A percentile compares a stretch with the other conserved stretches of the same genome.
These are phyloP conservation scores for Podarcis siculus DNA, from an alignment of 2,797 vertebrate species.

Conservation along the genomic window DNA sequence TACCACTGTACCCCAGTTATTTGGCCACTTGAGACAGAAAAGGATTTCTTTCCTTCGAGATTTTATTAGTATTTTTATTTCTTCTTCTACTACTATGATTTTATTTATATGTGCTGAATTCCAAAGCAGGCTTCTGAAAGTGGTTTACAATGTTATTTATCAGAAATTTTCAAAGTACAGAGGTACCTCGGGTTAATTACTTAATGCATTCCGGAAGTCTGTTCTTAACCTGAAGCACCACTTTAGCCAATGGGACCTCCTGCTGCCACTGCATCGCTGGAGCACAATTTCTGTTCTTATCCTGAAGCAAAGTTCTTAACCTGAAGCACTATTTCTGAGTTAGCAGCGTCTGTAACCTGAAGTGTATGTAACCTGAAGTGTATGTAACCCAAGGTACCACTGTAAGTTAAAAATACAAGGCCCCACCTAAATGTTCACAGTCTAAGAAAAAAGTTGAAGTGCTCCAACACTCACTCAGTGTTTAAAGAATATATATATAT, in stretches of 20 bases:
- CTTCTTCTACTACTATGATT: neutral
- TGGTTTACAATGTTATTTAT: neutral
- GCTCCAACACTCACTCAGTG: neutral
- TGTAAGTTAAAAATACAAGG: neutral
- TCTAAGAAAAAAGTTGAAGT: neutral
- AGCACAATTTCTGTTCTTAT: too few relatives aligned
- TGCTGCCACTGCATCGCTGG: too few relatives aligned
- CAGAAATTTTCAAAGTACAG: neutral
- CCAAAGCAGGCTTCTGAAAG: neutral
- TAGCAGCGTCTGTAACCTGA: too few relatives aligned
- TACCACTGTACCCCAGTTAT: neutral
- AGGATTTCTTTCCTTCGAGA: neutral
- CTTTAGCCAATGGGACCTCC: too few relatives aligned
- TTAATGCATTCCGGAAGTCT: too few relatives aligned
- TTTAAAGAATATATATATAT: neutral
- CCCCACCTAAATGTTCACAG: neutral
- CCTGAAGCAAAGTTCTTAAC: too few relatives aligned
- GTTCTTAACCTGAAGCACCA: too few relatives aligned
- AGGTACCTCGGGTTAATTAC: too few relatives aligned
- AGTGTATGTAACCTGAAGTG: too few relatives aligned
- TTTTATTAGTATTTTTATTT: neutral
- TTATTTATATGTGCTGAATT: too few relatives aligned
- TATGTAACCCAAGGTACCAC: too few relatives aligned
- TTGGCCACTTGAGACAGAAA: neutral
- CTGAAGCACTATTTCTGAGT: too few relatives aligned